Conservation (phyloP, 1,140 invertebrate species). For the Piezodorus guildinii region DNA sequence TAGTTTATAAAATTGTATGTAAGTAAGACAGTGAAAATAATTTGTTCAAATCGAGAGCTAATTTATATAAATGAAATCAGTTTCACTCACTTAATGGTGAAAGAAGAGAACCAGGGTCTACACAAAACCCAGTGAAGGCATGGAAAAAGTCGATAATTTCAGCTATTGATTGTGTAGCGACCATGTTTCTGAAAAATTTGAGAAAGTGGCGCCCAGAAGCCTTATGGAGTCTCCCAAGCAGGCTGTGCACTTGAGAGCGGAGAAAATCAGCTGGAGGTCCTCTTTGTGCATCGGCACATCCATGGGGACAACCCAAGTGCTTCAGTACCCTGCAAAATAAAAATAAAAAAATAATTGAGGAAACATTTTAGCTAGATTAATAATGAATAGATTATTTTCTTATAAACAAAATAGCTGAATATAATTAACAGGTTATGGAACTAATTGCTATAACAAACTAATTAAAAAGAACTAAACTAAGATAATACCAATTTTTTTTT, state of each 20-base stretch:
- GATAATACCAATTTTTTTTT: too few relatives aligned
- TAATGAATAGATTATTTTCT: too few relatives aligned
- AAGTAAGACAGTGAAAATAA: too few relatives aligned
- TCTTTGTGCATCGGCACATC: conserved; percentile 70
- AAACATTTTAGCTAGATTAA: too few relatives aligned
- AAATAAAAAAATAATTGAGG: neutral
- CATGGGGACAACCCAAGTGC: conserved; percentile 86
- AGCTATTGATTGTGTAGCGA: conserved; percentile 58
- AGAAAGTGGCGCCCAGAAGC: conserved; percentile 60
- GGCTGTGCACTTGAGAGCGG: conserved; percentile 73
- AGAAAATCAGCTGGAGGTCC: conserved; percentile 81
- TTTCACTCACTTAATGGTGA: conserved; percentile 67
- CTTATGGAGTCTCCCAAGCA: conserved; percentile 61
- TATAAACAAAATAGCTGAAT: too few relatives aligned
- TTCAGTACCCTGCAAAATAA: conserved; percentile 55
- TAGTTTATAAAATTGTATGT: too few relatives aligned
- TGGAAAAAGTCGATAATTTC: conserved; percentile 91
- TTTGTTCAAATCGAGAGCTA: too few relatives aligned
- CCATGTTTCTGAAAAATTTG: conserved; percentile 63
- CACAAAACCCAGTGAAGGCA: conserved; percentile 87
- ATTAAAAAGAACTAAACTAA: too few relatives aligned
- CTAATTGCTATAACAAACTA: too few relatives aligned
- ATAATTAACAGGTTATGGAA: too few relatives aligned
- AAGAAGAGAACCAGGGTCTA: conserved; percentile 70
- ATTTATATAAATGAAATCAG: too few relatives aligned